Conservation (phyloP, 1,140 invertebrate species). For the Trachelipus rathkii region DNA sequence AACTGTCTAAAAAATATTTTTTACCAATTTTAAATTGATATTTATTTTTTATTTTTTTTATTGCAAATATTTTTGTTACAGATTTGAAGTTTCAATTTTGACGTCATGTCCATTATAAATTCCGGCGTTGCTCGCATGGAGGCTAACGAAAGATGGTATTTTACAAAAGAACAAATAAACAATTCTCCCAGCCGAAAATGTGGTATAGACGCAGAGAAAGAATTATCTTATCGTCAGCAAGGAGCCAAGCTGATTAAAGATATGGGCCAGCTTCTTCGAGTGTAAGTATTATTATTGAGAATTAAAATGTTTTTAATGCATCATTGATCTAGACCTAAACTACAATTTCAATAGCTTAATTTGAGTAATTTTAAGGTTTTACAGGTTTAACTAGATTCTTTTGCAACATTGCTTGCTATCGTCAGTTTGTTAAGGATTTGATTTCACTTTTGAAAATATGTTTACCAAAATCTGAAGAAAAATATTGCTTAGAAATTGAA, state of each 20-base stretch:
- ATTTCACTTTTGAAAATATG: no score
- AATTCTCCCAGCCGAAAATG: slow-evolving; percentile 81
- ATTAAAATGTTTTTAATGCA: background rate
- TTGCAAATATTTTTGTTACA: background rate
- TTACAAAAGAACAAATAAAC: slow-evolving; percentile 80
- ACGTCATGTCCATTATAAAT: background rate
- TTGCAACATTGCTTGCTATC: no score
- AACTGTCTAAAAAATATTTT: no score
- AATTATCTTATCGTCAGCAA: slow-evolving; percentile 88
- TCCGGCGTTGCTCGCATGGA: background rate
- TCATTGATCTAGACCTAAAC: no score
- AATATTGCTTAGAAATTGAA: no score
- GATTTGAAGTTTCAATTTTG: background rate
- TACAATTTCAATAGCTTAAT: no score
- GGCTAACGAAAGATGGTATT: slow-evolving; percentile 70
- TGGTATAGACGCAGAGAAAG: slow-evolving; percentile 86
- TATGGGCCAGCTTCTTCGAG: slow-evolving; percentile 90
- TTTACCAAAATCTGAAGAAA: no score
- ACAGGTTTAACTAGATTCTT: no score
- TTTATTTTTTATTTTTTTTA: background rate
- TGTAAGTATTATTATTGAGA: slow-evolving; percentile 61
- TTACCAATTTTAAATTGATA: background rate
- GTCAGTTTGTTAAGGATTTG: no score
- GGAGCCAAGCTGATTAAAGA: slow-evolving; percentile 96
- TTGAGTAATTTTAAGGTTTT: no score